Conservation (phyloP, 92 coral and sea anemone genomes). For the Diadumene lineata region DNA sequence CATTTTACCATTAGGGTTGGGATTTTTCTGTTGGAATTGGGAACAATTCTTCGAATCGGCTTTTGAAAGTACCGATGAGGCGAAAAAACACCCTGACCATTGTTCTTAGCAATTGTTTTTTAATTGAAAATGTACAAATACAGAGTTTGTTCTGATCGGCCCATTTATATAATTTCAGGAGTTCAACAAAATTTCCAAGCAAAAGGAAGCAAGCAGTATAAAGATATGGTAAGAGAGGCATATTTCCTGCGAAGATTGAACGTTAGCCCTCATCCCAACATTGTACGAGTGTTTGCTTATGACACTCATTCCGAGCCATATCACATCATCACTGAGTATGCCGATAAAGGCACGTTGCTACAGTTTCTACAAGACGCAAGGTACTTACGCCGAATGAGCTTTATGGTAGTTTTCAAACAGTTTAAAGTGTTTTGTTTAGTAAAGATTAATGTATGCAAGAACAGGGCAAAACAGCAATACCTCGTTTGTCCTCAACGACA, state of each 20-base stretch:
- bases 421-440: not conserved
- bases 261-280: slow-evolving; percentile 15
- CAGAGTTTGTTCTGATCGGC: too few relatives aligned
- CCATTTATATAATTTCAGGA: not conserved
- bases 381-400: slow-evolving; percentile 5
- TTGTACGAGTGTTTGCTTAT: slow-evolving; percentile 20
- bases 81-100: too few relatives aligned
- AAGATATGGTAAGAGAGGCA: slow-evolving; percentile 6
- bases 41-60: too few relatives aligned
- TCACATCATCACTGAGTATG: slow-evolving; percentile 24
- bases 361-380: slow-evolving; percentile 14
- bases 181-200: not conserved
- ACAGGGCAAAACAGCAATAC: too few relatives aligned
- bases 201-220: not conserved
- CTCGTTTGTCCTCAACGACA: too few relatives aligned
- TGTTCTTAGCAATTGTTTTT: too few relatives aligned
- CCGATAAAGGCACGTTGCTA: slow-evolving; percentile 1
- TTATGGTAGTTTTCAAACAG: not conserved
- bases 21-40: too few relatives aligned
- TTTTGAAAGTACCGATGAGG: too few relatives aligned
- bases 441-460: too few relatives aligned
- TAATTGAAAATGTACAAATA: too few relatives aligned
- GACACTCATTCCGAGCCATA: slow-evolving; percentile 20
- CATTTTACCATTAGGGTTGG: too few relatives aligned
- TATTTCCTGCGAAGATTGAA: slow-evolving; percentile 19